Conservation (phyloP, 2,113 vertebrate genomes). For the Sapayoa aenigma region DNA sequence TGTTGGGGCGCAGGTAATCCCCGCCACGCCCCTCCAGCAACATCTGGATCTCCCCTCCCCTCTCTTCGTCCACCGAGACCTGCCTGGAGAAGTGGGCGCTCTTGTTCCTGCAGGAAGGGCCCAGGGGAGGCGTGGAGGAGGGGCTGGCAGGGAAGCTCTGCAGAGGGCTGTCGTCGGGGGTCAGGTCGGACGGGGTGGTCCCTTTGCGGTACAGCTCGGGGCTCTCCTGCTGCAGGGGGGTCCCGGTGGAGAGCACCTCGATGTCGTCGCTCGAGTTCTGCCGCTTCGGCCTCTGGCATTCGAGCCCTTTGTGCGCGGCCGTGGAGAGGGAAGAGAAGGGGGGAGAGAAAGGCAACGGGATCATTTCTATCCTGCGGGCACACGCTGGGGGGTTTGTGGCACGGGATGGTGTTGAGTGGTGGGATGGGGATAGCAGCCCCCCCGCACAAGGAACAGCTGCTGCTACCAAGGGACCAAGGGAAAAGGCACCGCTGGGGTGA, state of each 20-base stretch:
- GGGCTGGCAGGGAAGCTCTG: conserved; percentile 87
- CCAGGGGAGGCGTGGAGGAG: conserved; percentile 76
- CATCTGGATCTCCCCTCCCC: conserved; percentile 92
- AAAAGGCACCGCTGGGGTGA: background rate
- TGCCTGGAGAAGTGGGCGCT: conserved; percentile 90
- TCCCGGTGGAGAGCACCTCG: conserved; percentile 89
- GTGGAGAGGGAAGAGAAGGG: background rate
- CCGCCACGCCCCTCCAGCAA: conserved; percentile 87
- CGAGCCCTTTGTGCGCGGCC: conserved; percentile 75
- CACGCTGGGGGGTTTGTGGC: rapidly evolving
- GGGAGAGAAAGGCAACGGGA: background rate
- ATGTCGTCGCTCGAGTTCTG: conserved; percentile 88
- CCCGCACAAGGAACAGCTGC: background rate
- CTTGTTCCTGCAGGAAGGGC: conserved; percentile 78
- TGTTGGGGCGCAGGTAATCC: conserved; percentile 79
- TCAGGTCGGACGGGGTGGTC: conserved; percentile 90
- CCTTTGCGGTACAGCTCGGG: conserved; percentile 94
- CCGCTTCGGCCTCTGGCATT: conserved; percentile 89
- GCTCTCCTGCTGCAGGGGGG: conserved; percentile 83
- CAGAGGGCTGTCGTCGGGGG: conserved; percentile 89
- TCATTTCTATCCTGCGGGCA: background rate
- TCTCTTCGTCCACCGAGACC: conserved; percentile 87
- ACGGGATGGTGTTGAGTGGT: rapidly evolving
- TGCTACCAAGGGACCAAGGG: background rate
- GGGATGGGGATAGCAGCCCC: background rate